Conservation (phyloP, 2,113 vertebrate species). For the Rallus limicola region DNA sequence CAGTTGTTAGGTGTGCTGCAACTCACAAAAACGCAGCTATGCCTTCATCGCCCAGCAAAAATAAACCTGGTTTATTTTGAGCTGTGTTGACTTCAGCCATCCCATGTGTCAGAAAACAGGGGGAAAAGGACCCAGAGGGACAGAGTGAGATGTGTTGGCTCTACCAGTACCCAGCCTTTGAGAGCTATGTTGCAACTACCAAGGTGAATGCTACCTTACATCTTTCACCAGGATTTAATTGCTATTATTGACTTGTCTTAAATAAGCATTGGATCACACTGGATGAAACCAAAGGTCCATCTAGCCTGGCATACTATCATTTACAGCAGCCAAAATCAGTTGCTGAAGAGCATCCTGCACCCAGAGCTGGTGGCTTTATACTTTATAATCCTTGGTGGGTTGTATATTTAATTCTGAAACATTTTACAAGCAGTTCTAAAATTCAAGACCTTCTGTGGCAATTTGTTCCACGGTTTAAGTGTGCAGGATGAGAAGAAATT, state of each 20-base stretch:
- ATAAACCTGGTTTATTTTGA: not conserved
- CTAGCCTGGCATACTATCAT: accelerated
- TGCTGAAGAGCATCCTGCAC: not conserved
- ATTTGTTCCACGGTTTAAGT: not conserved
- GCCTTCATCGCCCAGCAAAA: not conserved
- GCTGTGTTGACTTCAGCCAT: not conserved
- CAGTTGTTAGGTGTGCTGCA: not conserved
- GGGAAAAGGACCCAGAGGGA: not conserved
- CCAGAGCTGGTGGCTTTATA: not conserved
- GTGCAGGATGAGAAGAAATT: not conserved
- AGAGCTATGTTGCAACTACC: accelerated
- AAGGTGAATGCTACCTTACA: not conserved
- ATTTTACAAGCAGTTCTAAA: not conserved
- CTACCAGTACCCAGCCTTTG: not conserved
- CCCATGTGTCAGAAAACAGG: accelerated
- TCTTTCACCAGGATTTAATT: not conserved
- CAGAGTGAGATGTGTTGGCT: not conserved
- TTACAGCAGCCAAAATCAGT: not conserved
- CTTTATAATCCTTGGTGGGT: not conserved
- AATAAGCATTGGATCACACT: not conserved
- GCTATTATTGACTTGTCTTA: not conserved
- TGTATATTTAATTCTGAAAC: not conserved
- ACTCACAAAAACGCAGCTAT: not conserved
- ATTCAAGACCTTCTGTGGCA: not conserved
- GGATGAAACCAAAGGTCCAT: not conserved